phyloP scores from a whole-genome alignment of 2,797 vertebrate species.

The Scolopax bukidnonensis region DNA sequence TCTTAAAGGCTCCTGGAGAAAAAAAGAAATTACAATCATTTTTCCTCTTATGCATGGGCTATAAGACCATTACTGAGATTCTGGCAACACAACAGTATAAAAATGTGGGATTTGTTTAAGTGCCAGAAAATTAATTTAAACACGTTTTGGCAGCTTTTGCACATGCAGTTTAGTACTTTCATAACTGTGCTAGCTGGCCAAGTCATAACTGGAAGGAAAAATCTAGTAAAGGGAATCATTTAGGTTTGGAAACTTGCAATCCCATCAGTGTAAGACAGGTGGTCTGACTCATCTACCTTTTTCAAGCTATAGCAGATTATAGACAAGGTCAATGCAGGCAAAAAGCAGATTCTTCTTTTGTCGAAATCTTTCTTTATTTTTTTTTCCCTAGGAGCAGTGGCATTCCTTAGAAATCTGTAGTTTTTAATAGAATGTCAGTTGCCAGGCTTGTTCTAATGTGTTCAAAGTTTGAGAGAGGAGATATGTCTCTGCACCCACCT shows the following conservation, averaged over 20 bases:
- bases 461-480: neutral
- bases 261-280: neutral
- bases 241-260: neutral
- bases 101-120: neutral
- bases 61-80: neutral
- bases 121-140: neutral
- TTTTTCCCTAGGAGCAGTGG: neutral
- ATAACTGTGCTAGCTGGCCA: neutral
- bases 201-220: neutral
- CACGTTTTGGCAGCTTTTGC: neutral
- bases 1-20: neutral
- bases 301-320: neutral
- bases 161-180: neutral
- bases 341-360: neutral
- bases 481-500: neutral
- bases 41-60: neutral
- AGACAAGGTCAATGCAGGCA: neutral
- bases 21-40: accelerated
- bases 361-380: neutral
- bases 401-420: neutral
- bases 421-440: neutral
- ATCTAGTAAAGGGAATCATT: neutral
- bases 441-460: neutral
- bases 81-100: neutral
- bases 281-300: neutral